Conservation (phyloP, 2,888 invertebrate genomes). For the Rotaria magnacalcarata region DNA sequence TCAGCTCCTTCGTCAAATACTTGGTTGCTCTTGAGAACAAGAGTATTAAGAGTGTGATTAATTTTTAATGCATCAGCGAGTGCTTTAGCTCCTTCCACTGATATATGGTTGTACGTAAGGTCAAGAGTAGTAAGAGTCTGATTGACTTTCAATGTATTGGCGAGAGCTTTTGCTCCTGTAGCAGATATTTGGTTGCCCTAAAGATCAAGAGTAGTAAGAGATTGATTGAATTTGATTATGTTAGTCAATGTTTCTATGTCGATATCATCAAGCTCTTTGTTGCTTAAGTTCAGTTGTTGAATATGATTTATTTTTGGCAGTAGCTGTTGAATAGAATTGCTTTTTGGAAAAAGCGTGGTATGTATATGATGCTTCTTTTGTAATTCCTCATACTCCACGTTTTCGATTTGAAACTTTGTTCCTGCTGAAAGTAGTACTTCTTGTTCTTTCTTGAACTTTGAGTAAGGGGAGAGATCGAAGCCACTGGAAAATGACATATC, state of each 20-base stretch:
- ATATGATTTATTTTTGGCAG: not conserved
- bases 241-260: too few relatives aligned
- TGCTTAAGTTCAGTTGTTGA: not conserved
- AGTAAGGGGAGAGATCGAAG: not conserved
- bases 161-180: too few relatives aligned
- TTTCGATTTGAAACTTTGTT: not conserved
- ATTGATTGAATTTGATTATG: too few relatives aligned
- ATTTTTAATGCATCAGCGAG: not conserved
- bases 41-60: not conserved
- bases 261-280: not conserved
- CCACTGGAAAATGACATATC: not conserved
- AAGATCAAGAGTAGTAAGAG: too few relatives aligned
- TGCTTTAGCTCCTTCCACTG: too few relatives aligned
- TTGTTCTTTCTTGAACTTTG: not conserved
- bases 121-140: too few relatives aligned
- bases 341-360: not conserved
- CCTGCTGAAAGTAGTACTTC: not conserved
- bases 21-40: not conserved
- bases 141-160: too few relatives aligned
- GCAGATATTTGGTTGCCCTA: too few relatives aligned
- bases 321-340: not conserved
- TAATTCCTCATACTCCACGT: not conserved
- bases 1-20: not conserved
- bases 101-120: too few relatives aligned
- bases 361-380: not conserved